Base-by-base conservation (phyloP, 2,888 invertebrate species). In the Lepas anatifera region DNA sequence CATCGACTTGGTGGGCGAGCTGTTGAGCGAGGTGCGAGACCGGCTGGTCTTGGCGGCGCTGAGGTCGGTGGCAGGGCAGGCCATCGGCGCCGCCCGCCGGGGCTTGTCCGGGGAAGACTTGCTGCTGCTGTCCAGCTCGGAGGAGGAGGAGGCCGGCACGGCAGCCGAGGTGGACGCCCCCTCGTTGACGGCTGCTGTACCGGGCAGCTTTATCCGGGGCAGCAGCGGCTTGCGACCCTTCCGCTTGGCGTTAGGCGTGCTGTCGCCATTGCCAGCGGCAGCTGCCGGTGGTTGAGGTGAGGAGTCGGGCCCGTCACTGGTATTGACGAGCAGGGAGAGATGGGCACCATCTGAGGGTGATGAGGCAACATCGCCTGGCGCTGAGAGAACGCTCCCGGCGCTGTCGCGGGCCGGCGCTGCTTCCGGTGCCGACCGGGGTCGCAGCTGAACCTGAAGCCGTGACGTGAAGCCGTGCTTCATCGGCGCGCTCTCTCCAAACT, bases 71-170 rank as follows among this genome's bases (percentile, higher is more conserved):
- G n/a, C n/a, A n/a, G n/a, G n/a, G n/a, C n/a, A n/a, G n/a, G 22
- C 35, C 7, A 35, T 1, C 32, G 35, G 25, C 18, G 35, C 35
- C 4, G 11, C 22, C 25, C 58, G 58, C 7, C 58, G 58, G 32
- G 22, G 22, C 58, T 58, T 58, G 58, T 58, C 58, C 58, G 58
- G 58, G 58, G 58, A 58, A 58, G 58, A 58, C 58, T 58, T 58
- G 58, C 35, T 58, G 35, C n/a, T n/a, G 48, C 58, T 58, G 22
- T 58, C 58, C 58, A 58, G 58, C 58, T 58, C 58, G 58, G 58
- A 58, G 7, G 58, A 58, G 18, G 58, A 58, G 35, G 58, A 58
- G 22, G 58, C 32, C 8, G 58, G 18, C 2, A 1, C 48, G 25
- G 35, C 58, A 22, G 32, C 32, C 18, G 58, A 4, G 2, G 16